A percentile compares a stretch with the other conserved stretches of the same genome.
Conservation (phyloP, 2,113 vertebrate species). For the Formicarius rufipectus region DNA sequence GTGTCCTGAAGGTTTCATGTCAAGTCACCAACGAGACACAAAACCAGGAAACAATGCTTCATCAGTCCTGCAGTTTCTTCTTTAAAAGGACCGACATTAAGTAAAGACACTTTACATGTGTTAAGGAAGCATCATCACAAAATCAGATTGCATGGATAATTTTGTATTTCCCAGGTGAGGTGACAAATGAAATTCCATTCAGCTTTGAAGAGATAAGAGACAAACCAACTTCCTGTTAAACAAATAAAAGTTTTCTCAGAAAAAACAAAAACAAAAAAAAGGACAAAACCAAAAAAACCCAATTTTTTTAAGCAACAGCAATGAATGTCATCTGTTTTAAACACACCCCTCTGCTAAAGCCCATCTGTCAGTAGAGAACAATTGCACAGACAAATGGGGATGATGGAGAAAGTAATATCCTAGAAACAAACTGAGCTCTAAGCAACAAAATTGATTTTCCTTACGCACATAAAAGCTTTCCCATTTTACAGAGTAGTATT, state of each 20-base stretch:
- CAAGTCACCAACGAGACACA: not conserved
- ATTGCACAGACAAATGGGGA: not conserved
- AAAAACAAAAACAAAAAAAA: not conserved
- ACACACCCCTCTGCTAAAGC: not conserved
- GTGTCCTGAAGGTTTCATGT: not conserved
- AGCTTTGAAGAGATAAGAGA: not conserved
- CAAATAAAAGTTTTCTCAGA: not conserved
- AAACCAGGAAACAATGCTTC: slow-evolving; percentile 11
- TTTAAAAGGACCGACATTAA: not conserved
- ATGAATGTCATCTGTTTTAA: not conserved
- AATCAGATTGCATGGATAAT: not conserved
- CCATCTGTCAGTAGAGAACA: not conserved
- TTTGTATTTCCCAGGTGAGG: not conserved
- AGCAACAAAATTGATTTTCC: not conserved
- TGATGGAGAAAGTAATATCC: not conserved
- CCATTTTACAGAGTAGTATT: not conserved
- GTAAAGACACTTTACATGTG: not conserved
- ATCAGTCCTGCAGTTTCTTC: not conserved
- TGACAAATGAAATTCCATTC: not conserved
- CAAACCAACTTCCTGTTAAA: not conserved
- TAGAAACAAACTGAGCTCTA: not conserved
- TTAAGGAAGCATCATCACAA: not conserved
- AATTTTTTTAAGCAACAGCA: not conserved
- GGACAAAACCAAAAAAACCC: not conserved
- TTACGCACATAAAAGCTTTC: not conserved